A percentile compares a stretch with the other conserved stretches of the same genome.
These are phyloP conservation scores for Lordiphosa mommai DNA, from an alignment of 1,140 invertebrate species.

Conservation along the genomic window DNA sequence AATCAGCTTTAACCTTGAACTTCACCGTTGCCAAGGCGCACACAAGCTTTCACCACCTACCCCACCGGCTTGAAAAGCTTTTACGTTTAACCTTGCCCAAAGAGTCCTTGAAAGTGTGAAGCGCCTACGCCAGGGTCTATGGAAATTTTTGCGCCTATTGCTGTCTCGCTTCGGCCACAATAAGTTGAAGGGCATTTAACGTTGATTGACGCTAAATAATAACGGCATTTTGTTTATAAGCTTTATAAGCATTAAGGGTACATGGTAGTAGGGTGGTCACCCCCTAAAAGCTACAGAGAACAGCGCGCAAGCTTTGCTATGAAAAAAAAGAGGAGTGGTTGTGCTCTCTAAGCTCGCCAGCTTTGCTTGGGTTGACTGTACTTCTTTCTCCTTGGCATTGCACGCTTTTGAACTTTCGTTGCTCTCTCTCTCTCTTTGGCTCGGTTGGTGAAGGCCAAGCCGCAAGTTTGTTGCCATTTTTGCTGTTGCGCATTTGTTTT, in stretches of 20 bases:
- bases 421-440: not conserved
- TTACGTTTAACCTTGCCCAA: constrained; percentile 59
- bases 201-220: constrained; percentile 47
- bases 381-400: constrained; percentile 74
- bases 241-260: constrained; percentile 4
- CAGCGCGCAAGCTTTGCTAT: constrained; percentile 1
- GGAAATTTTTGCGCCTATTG: constrained; percentile 38
- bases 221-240: constrained; percentile 29
- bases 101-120: constrained; percentile 59
- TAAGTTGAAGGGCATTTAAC: constrained; percentile 42
- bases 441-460: constrained; percentile 25
- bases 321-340: constrained; percentile 18
- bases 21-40: constrained; percentile 67
- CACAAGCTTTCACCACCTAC: constrained; percentile 9
- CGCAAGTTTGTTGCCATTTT: constrained; percentile 42
- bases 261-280: not conserved
- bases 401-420: constrained; percentile 63
- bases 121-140: constrained; percentile 9
- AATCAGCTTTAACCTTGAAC: constrained; percentile 70
- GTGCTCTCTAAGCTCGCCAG: constrained; percentile 9
- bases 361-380: constrained; percentile 65
- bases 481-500: constrained; percentile 66
- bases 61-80: constrained; percentile 22
- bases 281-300: constrained; percentile 28
- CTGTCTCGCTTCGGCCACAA: constrained; percentile 12